Evolutionary conservation across 1,140 invertebrate genomes (phyloP), one percentile per base, ranked within the genome.

Genomic region (Bicyclus anynana): DNA sequence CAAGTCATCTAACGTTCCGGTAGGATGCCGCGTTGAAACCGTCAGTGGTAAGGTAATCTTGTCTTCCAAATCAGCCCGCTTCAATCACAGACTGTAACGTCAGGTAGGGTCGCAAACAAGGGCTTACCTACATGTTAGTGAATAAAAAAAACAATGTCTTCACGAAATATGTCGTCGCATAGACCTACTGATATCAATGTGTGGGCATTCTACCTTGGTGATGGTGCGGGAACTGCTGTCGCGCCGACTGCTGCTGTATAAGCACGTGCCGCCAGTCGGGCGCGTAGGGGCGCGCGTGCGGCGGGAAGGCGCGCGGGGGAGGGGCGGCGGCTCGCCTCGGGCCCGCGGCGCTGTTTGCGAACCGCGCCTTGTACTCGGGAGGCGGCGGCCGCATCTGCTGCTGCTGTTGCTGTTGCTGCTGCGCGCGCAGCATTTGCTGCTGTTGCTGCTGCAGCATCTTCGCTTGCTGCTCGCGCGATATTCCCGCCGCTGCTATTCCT

Each of bases 351-450:
- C 77, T 68, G 91, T 91, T 90, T 91, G 92, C 87, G 92, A 91
- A 80, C 87, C 92, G 71, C 89, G 93, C 91, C 85, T 94, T 95
- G 80, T 95, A 94, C 75, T 95, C 94, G 1, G 94, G 94, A 20
- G 94, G 94, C 16, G 94, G 94, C 12, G 94, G 94, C 42, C 94
- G 89, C 79, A 90, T 87, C 87, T 87, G 80, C 69, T 91, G 90
- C 67, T 91, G 90, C 90, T 23, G 23, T 91, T 35, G n/a, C n/a
- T 40, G 78, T 44, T 87, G 80, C 69, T 91, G 90, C 67, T 91
- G 91, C 18, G 90, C 90, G 23, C 91, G 86, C 74, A 91, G 63
- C 84, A 92, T 90, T 54, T 91, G 88, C 67, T 89, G 88, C 56
- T 89, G 89, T 53, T 92, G 91, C 48, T 91, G 91, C 59, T 92